Conservation (phyloP, 2,888 invertebrate species). For the Cerceris rybyensis region DNA sequence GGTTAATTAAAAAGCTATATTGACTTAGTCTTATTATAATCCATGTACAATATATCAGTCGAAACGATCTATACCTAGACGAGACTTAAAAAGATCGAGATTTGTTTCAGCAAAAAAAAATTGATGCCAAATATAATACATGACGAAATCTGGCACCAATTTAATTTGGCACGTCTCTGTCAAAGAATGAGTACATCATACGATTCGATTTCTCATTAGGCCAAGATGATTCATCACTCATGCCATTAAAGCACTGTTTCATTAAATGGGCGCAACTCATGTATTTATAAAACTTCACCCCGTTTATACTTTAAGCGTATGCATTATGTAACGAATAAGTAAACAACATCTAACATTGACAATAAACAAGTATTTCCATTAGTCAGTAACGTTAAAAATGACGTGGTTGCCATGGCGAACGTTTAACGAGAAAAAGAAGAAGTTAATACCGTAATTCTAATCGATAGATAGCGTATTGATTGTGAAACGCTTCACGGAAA, state of each 20-base stretch:
- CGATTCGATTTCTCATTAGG: constrained; percentile 34
- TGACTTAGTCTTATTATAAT: not conserved
- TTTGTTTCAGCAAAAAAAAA: too few relatives aligned
- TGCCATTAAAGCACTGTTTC: constrained; percentile 31
- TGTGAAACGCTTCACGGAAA: not conserved
- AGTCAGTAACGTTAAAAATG: too few relatives aligned
- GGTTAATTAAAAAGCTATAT: not conserved
- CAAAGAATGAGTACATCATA: constrained; percentile 10
- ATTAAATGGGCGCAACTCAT: constrained; percentile 26
- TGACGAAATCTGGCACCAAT: too few relatives aligned
- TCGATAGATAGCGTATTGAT: not conserved
- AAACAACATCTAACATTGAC: constrained; percentile 1
- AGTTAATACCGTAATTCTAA: too few relatives aligned
- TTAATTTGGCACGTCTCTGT: constrained; percentile 8
- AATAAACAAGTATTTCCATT: not conserved
- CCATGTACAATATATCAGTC: not conserved
- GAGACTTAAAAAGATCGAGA: too few relatives aligned
- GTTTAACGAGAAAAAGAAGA: not conserved
- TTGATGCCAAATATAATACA: too few relatives aligned
- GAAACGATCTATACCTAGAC: not conserved
- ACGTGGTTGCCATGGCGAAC: not conserved
- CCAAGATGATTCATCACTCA: constrained; percentile 42
- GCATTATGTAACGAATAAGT: constrained; percentile 12
- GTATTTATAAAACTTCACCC: constrained; percentile 36
- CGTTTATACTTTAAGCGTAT: constrained; percentile 8